Percentiles rank a stretch among this genome's conserved stretches.
phyloP scores from a whole-genome alignment of 92 coral and sea anemone genomes.

The Epizoanthus stellaris region DNA sequence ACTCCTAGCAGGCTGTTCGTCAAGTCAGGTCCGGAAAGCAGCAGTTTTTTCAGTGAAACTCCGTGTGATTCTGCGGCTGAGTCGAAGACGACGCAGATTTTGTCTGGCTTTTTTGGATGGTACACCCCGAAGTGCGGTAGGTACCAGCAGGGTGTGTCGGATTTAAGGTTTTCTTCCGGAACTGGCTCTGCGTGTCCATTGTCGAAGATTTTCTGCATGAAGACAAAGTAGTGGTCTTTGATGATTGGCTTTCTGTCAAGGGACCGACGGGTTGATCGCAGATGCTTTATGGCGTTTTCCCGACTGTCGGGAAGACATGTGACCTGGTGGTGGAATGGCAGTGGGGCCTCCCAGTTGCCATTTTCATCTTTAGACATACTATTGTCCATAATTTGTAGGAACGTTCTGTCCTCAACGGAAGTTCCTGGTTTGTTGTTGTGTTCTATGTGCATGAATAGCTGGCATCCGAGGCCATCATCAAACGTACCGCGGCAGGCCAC shows the following conservation, averaged over 20 bases:
- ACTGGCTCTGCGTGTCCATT: constrained; percentile 54
- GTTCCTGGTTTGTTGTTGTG: constrained; percentile 27
- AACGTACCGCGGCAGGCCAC: too few species aligned
- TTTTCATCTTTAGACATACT: constrained; percentile 41
- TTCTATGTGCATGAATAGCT: constrained; percentile 14
- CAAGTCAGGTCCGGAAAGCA: constrained; percentile 49
- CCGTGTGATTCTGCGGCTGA: constrained; percentile 56
- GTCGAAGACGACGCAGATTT: constrained; percentile 62
- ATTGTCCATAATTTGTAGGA: constrained; percentile 44
- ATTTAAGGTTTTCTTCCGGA: constrained; percentile 17
- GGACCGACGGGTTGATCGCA: constrained; percentile 28
- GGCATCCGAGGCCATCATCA: too few species aligned
- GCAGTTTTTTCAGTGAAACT: constrained; percentile 49
- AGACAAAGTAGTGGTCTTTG: constrained; percentile 52
- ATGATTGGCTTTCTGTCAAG: constrained; percentile 45
- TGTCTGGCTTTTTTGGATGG: constrained; percentile 54
- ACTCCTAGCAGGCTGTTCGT: constrained; percentile 61
- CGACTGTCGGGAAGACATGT: constrained; percentile 40
- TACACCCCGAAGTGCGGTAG: constrained; percentile 57
- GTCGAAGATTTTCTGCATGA: too few species aligned
- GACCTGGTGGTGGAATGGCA: constrained; percentile 45
- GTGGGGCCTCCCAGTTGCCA: constrained; percentile 61
- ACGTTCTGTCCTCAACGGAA: constrained; percentile 35
- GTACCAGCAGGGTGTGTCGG: constrained; percentile 45
- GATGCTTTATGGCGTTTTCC: constrained; percentile 41